phyloP scores from a whole-genome alignment of 53 echinoderm and acorn worm species.

The Paelopatides confundens region DNA sequence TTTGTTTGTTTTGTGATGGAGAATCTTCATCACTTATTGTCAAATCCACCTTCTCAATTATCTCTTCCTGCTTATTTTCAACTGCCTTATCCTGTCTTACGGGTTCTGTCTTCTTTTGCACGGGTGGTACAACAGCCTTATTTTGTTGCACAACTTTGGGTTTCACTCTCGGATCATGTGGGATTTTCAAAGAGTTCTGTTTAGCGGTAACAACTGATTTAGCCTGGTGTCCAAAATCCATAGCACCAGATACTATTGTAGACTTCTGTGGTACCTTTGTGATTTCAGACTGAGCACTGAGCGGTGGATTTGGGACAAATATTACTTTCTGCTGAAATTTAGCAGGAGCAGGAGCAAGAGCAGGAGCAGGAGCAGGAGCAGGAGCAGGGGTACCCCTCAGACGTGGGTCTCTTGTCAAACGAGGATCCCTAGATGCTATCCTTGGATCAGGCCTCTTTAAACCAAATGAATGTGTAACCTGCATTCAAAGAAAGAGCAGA shows the following conservation, averaged over 20 bases:
- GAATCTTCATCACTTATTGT: neutral
- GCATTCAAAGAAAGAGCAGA: neutral
- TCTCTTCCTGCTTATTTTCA: neutral
- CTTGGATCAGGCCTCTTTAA: constrained; percentile 72
- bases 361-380: neutral
- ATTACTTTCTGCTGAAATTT: neutral
- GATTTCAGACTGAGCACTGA: neutral
- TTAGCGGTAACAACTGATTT: neutral
- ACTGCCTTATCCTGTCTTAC: neutral
- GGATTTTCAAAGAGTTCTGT: neutral
- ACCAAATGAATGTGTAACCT: neutral
- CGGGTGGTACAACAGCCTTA: neutral
- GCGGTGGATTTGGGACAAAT: constrained; percentile 10
- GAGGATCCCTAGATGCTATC: constrained; percentile 76
- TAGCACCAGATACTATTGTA: neutral
- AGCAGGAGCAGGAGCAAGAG: constrained; percentile 13
- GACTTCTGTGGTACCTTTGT: neutral
- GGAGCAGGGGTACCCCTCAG: neutral
- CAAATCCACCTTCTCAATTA: neutral
- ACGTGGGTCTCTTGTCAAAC: constrained; percentile 42
- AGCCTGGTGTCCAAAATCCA: neutral
- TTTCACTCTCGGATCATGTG: neutral
- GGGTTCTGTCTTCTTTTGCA: neutral
- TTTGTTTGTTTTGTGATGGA: constrained; percentile 9
- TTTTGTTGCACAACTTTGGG: too few species aligned